Conservation (phyloP, 2,797 vertebrate genomes). For the Cynodonichthys magdalenae region DNA sequence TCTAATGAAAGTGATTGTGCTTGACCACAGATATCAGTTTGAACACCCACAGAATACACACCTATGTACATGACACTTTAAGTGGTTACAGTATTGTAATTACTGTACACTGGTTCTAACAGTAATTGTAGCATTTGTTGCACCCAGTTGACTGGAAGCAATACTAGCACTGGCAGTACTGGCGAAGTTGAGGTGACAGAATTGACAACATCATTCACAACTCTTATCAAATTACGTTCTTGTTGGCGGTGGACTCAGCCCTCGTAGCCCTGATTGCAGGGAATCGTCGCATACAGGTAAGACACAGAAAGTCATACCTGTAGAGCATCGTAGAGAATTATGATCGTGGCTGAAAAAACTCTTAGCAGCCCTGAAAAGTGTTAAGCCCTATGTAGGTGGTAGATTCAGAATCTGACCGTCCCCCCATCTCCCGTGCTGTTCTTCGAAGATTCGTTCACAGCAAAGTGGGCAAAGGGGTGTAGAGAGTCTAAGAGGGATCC, state of each 20-base stretch:
- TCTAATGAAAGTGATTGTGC: constrained; percentile 45
- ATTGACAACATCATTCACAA: constrained; percentile 65
- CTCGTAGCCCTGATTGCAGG: constrained; percentile 73
- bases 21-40: constrained; percentile 45
- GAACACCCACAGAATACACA: constrained; percentile 56
- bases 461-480: constrained; percentile 71
- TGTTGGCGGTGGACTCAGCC: constrained; percentile 67
- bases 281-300: constrained; percentile 64
- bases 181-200: constrained; percentile 64
- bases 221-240: constrained; percentile 56
- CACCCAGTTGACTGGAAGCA: constrained; percentile 66
- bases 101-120: constrained; percentile 72
- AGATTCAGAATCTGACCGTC: constrained; percentile 68
- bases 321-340: constrained; percentile 46
- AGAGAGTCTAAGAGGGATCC: constrained; percentile 65
- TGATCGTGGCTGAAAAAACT: constrained; percentile 61
- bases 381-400: constrained; percentile 71
- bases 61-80: constrained; percentile 77
- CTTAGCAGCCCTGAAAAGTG: constrained; percentile 69
- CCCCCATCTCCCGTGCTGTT: constrained; percentile 74
- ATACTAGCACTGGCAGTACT: constrained; percentile 54
- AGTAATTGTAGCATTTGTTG: constrained; percentile 62
- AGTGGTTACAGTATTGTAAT: constrained; percentile 73
- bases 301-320: constrained; percentile 67
- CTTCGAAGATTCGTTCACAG: constrained; percentile 63